Evolutionary conservation across 2,113 vertebrate genomes (phyloP).

Genomic region (Antigone vipio): DNA sequence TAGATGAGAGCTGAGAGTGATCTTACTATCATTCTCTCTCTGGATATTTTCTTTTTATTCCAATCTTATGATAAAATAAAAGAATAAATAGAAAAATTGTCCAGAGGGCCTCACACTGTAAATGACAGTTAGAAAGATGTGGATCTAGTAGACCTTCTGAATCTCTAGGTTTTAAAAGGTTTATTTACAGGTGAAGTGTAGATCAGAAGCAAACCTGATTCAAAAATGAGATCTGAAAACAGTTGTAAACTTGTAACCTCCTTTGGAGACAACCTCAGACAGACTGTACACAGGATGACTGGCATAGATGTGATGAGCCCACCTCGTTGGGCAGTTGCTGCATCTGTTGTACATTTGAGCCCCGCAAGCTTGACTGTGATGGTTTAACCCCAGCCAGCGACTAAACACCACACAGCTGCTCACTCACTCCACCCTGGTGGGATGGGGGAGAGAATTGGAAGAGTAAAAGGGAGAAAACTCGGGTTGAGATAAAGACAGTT

Average conservation of each 20-base stretch:
- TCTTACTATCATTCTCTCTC: not conserved
- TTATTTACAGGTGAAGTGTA: not conserved
- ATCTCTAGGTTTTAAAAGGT: not conserved
- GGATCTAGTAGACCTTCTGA: not conserved
- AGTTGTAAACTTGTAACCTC: not conserved
- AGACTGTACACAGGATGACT: not conserved
- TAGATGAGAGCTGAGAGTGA: not conserved
- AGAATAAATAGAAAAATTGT: not conserved
- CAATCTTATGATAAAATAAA: not conserved
- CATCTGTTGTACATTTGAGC: not conserved
- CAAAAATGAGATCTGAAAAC: not conserved
- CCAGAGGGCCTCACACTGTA: not conserved
- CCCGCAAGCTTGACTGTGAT: not conserved
- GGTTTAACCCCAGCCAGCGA: too few species aligned
- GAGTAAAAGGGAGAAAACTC: too few species aligned
- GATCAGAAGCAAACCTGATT: not conserved
- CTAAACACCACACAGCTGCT: too few species aligned
- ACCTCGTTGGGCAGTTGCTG: not conserved
- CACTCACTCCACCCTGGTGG: too few species aligned
- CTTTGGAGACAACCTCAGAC: not conserved
- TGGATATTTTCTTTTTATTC: not conserved
- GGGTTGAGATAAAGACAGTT: too few species aligned
- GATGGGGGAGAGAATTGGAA: too few species aligned
- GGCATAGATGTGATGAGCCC: not conserved
- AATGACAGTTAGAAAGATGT: not conserved